Conservation (phyloP, 2,797 vertebrate species). For the Distichodus sexfasciatus region DNA sequence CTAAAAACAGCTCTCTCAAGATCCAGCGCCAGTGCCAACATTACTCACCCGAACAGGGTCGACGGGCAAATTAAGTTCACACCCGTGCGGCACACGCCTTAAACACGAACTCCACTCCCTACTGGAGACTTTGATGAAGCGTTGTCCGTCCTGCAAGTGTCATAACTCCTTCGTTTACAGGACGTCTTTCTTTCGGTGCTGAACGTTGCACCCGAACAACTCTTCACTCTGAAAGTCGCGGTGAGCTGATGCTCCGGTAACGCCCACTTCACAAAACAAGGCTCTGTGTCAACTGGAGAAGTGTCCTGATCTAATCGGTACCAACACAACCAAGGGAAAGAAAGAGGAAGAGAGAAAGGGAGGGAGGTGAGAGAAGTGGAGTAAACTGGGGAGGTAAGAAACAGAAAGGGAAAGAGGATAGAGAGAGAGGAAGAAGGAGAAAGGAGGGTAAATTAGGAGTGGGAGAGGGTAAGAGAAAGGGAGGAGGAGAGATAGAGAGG, state of each 20-base stretch:
- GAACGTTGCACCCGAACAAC: too few relatives aligned
- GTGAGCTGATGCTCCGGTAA: constrained; percentile 5
- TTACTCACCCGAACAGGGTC: constrained; percentile 16
- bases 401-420: too few relatives aligned
- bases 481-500: too few relatives aligned
- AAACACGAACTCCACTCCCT: neutral
- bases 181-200: neutral
- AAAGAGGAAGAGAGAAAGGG: neutral
- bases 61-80: neutral
- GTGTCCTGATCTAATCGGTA: constrained; percentile 21
- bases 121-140: neutral
- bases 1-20: constrained; percentile 37
- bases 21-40: constrained; percentile 26
- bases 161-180: neutral
- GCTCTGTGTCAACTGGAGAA: constrained; percentile 10
- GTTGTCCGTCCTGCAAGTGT: neutral
- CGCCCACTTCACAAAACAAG: constrained; percentile 21
- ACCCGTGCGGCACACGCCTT: neutral
- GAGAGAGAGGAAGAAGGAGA: too few relatives aligned
- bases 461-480: neutral
- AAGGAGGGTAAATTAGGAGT: too few relatives aligned
- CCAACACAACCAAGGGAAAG: neutral
- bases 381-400: neutral
- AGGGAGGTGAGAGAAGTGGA: neutral
- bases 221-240: too few relatives aligned